These are phyloP conservation scores for Cerastis rubricosa DNA, from an alignment of 2,888 invertebrate species.

Conservation along the genomic window DNA sequence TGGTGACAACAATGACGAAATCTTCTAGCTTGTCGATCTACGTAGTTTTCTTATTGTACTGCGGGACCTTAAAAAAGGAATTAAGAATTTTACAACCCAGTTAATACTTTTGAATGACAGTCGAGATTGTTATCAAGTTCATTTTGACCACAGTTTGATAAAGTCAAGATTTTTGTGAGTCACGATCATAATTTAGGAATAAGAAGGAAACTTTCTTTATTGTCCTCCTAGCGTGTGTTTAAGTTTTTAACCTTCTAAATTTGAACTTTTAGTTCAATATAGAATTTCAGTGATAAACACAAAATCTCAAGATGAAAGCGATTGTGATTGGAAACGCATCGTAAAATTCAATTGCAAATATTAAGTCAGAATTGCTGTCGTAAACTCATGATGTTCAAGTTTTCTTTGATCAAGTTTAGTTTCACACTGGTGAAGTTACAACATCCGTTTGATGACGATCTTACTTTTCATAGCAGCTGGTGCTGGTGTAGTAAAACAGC, in stretches of 20 bases:
- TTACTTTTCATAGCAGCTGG: background rate
- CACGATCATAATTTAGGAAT: slow-evolving; percentile 11
- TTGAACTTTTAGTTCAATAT: background rate
- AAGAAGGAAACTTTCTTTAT: background rate
- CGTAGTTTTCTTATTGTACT: background rate
- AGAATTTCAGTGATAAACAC: background rate
- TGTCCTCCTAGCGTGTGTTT: background rate
- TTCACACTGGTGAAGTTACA: background rate
- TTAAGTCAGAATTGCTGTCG: background rate
- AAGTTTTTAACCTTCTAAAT: background rate
- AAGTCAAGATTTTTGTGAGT: slow-evolving; percentile 8
- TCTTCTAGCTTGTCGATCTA: background rate
- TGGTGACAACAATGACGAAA: background rate
- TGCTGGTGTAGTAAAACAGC: background rate
- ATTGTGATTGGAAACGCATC: background rate
- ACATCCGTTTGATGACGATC: background rate
- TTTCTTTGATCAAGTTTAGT: slow-evolving; percentile 19
- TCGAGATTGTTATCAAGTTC: slow-evolving; percentile 36
- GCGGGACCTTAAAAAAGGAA: slow-evolving; percentile 26
- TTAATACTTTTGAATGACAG: slow-evolving; percentile 43
- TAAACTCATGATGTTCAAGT: slow-evolving; percentile 2
- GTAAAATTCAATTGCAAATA: background rate
- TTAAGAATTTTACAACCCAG: slow-evolving; percentile 33
- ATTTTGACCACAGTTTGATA: slow-evolving; percentile 36
- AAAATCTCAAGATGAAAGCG: slow-evolving; percentile 16